A percentile compares a stretch with the other conserved stretches of the same genome.
phyloP scores from a whole-genome alignment of 2,888 invertebrate genomes.

The Prosapia bicincta region DNA sequence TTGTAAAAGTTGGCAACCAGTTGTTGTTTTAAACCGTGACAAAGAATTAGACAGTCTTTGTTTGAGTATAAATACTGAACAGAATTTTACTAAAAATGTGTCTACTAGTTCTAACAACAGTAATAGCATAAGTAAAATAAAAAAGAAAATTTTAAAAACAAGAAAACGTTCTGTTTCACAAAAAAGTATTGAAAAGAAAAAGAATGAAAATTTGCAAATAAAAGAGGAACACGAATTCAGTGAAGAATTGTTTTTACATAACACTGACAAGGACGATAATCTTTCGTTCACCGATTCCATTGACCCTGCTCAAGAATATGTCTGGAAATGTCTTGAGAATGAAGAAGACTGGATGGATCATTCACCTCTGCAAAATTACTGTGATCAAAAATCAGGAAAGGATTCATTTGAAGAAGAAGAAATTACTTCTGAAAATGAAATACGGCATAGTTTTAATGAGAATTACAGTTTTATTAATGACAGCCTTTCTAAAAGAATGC shows the following conservation, averaged over 20 bases:
- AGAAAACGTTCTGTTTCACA: background rate
- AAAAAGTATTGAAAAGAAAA: background rate
- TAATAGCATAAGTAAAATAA: background rate
- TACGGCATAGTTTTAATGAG: background rate
- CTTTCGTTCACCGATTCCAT: background rate
- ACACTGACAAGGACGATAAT: background rate
- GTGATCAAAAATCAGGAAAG: background rate
- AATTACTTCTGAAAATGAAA: background rate
- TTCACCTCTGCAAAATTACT: background rate
- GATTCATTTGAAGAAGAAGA: background rate
- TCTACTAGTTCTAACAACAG: background rate
- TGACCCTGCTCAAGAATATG: background rate
- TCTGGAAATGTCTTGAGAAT: background rate
- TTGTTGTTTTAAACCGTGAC: conserved; percentile 11
- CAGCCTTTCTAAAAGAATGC: background rate
- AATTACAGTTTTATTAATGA: background rate
- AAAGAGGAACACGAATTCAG: background rate
- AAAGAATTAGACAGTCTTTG: conserved; percentile 16
- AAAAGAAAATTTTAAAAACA: background rate
- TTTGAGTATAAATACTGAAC: background rate
- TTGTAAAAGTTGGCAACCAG: conserved; percentile 20
- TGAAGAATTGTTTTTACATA: background rate
- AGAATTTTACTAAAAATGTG: background rate
- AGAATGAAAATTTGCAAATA: background rate
- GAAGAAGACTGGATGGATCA: background rate